Evolutionary conservation across 2,797 vertebrate genomes (phyloP), one percentile per base, ranked within the genome.

Genomic region (Halcyon chelicuti): DNA sequence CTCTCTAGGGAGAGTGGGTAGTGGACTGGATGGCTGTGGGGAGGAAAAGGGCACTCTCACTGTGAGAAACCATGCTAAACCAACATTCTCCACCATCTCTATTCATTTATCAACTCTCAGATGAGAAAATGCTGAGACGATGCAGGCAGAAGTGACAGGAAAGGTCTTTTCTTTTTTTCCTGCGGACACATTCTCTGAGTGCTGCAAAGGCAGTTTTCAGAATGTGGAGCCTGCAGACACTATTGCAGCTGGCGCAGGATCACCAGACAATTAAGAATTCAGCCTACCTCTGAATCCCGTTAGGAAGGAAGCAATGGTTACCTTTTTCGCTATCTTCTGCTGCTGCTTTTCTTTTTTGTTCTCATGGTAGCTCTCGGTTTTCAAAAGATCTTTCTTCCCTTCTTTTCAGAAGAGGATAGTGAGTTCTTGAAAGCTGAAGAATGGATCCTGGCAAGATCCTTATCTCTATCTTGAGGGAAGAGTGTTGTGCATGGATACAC

Each of bases 251-350:
- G 82, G 70, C 23, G 31, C 47, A 58, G 76, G 87, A 95, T 82
- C 91, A 71, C 39, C 74, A 92, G 82, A 28, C 91, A 96, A 90
- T 95, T 96, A 96, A 95, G 87, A 95, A 97, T 85, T 95, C 82
- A 95, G 86, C 93, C 37, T 66, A 92, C 70, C 47, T 94, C 81
- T 87, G 75, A 94, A 96, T 94, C n/a, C 72, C 62, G 79, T 88
- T 79, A 92, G 76, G 66, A 96, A 62, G 62, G 62, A 95, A 80
- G 49, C 29, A 51, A 49, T 63, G 33, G 55, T 73, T 94, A 88
- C 37, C 40, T 42, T 75, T 78, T 91, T 46, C 44, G 21, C 7
- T 35, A 2, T 49, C n/a, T 86, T 60, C 70, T 95, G 7, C 18
- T 77, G 81, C 46, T 88, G 76, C 26, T 88, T 88, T 93, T 92